phyloP scores from a whole-genome alignment of 2,797 vertebrate species.

The Trematomus bernacchii region DNA sequence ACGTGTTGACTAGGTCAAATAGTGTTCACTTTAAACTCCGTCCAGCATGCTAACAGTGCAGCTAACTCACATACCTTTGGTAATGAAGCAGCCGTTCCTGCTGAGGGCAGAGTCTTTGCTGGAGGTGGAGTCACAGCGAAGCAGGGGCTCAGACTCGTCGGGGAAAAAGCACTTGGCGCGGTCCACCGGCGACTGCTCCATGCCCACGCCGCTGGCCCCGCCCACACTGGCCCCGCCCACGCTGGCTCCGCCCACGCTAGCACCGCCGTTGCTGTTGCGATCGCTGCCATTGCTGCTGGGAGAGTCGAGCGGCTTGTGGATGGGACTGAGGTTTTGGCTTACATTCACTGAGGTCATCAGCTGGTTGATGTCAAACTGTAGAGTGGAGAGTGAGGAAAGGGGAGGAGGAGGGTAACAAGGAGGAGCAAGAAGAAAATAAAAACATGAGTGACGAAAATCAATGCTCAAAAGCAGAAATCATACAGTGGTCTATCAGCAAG shows the following conservation, averaged over 20 bases:
- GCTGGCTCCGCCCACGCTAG: conserved; percentile 7
- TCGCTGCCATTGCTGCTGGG: conserved; percentile 57
- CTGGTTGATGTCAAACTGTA: conserved; percentile 92
- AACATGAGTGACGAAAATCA: background rate
- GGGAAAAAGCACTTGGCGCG: conserved; percentile 94
- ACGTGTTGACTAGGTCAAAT: no score
- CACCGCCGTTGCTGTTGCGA: conserved; percentile 33
- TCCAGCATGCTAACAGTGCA: background rate
- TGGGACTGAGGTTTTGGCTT: conserved; percentile 85
- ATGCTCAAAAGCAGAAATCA: background rate
- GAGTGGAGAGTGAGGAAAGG: background rate
- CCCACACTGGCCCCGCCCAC: no score
- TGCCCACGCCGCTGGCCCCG: conserved; percentile 55
- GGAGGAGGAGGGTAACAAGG: no score
- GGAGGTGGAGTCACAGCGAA: conserved; percentile 97
- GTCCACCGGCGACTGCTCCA: conserved; percentile 91
- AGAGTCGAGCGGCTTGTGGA: conserved; percentile 85
- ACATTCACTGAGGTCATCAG: conserved; percentile 89
- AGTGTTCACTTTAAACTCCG: no score
- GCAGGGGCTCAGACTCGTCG: conserved; percentile 95
- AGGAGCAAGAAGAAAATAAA: background rate
- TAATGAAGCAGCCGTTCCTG: conserved; percentile 97
- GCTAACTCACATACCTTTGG: conserved; percentile 90
- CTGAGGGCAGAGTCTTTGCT: conserved; percentile 96
- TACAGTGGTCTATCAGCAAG: no score